Conservation (phyloP, 2,113 vertebrate genomes). For the Paradoxurus hermaphroditus region DNA sequence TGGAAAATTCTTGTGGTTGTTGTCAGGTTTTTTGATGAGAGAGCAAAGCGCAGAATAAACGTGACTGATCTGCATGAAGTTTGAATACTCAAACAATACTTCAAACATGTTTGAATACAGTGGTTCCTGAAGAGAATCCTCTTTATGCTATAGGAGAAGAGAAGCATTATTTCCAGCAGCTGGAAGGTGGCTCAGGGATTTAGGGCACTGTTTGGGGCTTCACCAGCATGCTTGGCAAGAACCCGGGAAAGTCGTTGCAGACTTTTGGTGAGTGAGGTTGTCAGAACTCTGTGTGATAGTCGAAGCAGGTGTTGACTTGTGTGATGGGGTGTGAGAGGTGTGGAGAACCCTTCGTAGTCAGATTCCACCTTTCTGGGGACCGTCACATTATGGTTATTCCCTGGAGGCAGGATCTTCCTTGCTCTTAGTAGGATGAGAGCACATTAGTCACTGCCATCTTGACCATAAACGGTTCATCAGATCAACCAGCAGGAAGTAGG, state of each 20-base stretch:
- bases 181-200: neutral
- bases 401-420: neutral
- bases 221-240: neutral
- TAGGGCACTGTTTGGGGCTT: neutral
- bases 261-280: neutral
- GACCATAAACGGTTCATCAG: neutral
- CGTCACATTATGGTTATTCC: neutral
- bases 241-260: neutral
- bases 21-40: conserved; percentile 48
- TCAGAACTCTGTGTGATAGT: neutral
- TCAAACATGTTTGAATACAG: too few relatives aligned
- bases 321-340: neutral
- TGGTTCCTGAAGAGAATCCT: neutral
- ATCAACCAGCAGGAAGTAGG: neutral
- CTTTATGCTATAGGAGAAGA: neutral
- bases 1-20: conserved; percentile 59
- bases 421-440: neutral
- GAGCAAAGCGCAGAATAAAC: neutral
- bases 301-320: neutral
- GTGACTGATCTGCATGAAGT: neutral
- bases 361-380: neutral
- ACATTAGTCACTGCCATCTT: neutral
- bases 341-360: neutral
- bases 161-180: neutral
- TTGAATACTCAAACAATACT: neutral